Evolutionary conservation across 2,797 vertebrate genomes (phyloP).

Genomic region (Botia almorhae): DNA sequence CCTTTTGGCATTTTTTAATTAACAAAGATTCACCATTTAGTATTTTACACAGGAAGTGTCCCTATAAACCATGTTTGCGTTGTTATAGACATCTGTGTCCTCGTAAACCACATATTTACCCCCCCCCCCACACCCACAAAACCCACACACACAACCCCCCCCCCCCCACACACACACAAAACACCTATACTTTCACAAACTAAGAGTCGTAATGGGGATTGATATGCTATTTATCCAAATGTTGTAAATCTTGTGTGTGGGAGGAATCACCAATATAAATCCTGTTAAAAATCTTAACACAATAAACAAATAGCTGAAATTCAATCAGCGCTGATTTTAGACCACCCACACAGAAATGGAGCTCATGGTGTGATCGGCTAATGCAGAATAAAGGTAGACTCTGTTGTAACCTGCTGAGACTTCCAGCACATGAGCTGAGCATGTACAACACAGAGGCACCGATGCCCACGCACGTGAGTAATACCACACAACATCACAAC

Average conservation of each 20-base stretch:
- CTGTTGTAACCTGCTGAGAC: conserved; percentile 31
- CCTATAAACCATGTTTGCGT: too few relatives aligned
- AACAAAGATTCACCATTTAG: too few relatives aligned
- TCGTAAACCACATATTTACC: too few relatives aligned
- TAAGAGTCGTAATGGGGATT: not conserved
- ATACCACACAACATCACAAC: conserved; percentile 40
- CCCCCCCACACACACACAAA: not conserved
- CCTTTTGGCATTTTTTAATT: too few relatives aligned
- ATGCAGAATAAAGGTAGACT: conserved; percentile 29
- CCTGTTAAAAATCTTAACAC: conserved; percentile 6
- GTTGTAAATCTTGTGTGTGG: conserved; percentile 1
- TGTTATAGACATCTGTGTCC: too few relatives aligned
- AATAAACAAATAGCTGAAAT: conserved; percentile 29
- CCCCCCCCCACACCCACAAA: too few relatives aligned
- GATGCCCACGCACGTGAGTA: conserved; percentile 52
- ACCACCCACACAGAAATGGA: conserved; percentile 14
- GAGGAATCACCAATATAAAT: conserved; percentile 3
- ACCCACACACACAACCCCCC: too few relatives aligned
- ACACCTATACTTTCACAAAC: not conserved
- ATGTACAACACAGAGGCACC: conserved; percentile 47
- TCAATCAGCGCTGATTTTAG: conserved; percentile 21
- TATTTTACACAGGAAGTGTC: too few relatives aligned
- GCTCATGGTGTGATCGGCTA: conserved; percentile 23
- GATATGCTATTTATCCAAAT: conserved; percentile 5
- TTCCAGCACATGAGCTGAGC: conserved; percentile 38